These are phyloP conservation scores for Phoxinus phoxinus DNA, from an alignment of 2,113 vertebrate species.

Conservation along the genomic window DNA sequence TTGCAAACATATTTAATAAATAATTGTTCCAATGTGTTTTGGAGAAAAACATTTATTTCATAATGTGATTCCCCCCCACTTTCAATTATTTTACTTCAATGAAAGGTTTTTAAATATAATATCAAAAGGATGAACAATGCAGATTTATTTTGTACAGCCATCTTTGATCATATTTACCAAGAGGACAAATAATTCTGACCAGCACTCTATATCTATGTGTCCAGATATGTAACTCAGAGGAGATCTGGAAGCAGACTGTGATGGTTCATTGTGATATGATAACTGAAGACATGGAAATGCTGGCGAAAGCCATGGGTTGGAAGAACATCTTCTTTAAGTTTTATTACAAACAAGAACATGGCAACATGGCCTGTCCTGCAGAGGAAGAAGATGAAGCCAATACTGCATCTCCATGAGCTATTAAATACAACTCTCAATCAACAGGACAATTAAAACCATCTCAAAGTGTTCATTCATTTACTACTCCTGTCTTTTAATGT, in stretches of 20 bases:
- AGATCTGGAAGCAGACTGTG: constrained; percentile 75
- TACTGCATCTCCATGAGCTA: not conserved
- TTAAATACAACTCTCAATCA: not conserved
- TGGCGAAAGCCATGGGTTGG: constrained; percentile 73
- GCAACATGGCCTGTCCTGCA: not conserved
- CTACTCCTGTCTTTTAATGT: not conserved
- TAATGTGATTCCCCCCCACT: no score
- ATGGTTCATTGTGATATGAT: constrained; percentile 60
- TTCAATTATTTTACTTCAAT: no score
- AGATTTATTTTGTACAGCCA: no score
- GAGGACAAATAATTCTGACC: no score
- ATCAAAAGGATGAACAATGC: no score
- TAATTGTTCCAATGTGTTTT: no score
- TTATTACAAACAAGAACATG: constrained; percentile 38
- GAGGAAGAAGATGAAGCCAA: not conserved
- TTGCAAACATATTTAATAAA: no score
- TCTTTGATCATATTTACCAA: no score
- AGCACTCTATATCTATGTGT: no score
- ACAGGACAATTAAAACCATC: not conserved
- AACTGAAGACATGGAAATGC: constrained; percentile 71
- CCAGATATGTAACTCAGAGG: constrained; percentile 74
- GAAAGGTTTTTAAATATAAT: no score
- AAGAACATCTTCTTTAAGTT: constrained; percentile 73
- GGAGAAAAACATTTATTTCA: no score
- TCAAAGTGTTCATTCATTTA: not conserved